These are phyloP conservation scores for Cetoscarus ocellatus DNA, from an alignment of 2,797 vertebrate species.

Conservation along the genomic window DNA sequence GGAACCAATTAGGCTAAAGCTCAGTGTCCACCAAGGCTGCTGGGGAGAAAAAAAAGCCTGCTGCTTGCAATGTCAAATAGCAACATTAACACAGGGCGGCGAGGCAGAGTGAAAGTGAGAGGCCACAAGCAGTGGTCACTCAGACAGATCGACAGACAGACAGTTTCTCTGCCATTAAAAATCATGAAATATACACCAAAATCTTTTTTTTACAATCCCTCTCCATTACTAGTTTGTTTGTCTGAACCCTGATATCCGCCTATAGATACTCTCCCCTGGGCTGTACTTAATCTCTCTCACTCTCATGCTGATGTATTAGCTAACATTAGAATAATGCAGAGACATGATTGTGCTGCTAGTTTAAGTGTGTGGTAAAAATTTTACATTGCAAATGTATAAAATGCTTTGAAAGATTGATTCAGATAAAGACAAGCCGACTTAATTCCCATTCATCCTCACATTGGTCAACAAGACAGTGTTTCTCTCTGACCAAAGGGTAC, in stretches of 20 bases:
- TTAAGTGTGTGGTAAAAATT: too few species aligned
- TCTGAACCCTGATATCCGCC: background rate
- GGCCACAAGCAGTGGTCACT: constrained; percentile 56
- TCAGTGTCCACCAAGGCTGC: constrained; percentile 86
- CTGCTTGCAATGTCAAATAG: constrained; percentile 92
- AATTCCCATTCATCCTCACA: too few species aligned
- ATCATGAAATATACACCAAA: constrained; percentile 29
- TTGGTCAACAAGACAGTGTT: too few species aligned
- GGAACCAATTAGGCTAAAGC: constrained; percentile 98
- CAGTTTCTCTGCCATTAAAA: constrained; percentile 28
- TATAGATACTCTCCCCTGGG: background rate
- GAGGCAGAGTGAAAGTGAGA: constrained; percentile 61
- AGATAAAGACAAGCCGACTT: too few species aligned
- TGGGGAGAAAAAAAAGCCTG: constrained; percentile 81
- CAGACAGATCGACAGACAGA: constrained; percentile 17
- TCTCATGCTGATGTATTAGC: too few species aligned
- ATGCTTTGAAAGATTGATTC: too few species aligned
- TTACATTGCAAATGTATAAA: too few species aligned
- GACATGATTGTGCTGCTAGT: too few species aligned
- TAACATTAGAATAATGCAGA: too few species aligned
- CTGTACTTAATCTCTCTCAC: background rate
- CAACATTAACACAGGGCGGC: constrained; percentile 77
- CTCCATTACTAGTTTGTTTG: background rate
- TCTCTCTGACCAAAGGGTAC: too few species aligned
- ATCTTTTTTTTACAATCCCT: background rate